A percentile compares a stretch with the other conserved stretches of the same genome.
Conservation (phyloP, 2,888 invertebrate genomes). For the Zonitis immaculata region DNA sequence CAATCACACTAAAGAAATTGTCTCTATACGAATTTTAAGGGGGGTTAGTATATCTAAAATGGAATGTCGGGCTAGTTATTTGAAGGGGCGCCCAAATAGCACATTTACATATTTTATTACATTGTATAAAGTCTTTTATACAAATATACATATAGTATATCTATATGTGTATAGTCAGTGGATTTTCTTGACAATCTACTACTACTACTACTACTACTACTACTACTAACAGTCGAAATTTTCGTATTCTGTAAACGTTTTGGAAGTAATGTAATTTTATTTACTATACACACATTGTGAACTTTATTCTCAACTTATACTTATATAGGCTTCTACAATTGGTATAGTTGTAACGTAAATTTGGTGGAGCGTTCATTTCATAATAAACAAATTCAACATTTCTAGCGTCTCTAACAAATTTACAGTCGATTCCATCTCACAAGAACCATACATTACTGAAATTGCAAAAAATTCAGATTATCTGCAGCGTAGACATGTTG, state of each 20-base stretch:
- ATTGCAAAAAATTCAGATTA: too few relatives aligned
- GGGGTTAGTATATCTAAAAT: constrained; percentile 5
- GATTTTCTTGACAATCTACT: constrained; percentile 30
- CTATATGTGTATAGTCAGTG: not conserved
- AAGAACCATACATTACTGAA: too few relatives aligned
- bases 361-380: constrained; percentile 3
- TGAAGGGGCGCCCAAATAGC: constrained; percentile 37
- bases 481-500: too few relatives aligned
- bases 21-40: constrained; percentile 22
- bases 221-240: constrained; percentile 18
- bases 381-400: constrained; percentile 10
- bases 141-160: not conserved
- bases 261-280: constrained; percentile 33
- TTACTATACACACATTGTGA: constrained; percentile 17
- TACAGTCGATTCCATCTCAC: too few relatives aligned
- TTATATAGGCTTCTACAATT: not conserved
- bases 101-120: constrained; percentile 44
- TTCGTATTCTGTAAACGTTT: constrained; percentile 32
- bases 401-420: constrained; percentile 5
- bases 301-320: not conserved
- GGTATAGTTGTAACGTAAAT: not conserved
- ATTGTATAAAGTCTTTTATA: constrained; percentile 28
- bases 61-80: constrained; percentile 35
- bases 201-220: too few relatives aligned
- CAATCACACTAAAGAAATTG: constrained; percentile 31